Conservation (phyloP, 1,140 invertebrate genomes). For the Melanaphis sacchari region DNA sequence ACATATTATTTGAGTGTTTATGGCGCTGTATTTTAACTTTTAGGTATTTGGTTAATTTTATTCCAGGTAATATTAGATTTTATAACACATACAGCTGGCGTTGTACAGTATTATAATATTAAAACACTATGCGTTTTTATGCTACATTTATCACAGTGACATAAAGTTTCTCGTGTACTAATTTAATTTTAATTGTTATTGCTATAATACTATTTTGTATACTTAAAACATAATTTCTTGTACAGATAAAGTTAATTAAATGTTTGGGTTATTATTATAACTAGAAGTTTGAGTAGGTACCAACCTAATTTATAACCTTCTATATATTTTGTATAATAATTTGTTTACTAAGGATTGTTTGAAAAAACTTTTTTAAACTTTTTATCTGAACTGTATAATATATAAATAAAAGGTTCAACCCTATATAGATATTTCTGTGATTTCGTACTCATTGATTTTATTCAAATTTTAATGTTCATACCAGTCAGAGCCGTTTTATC, state of each 20-base stretch:
- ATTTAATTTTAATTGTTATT: slow-evolving; percentile 9
- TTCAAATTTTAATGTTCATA: no score
- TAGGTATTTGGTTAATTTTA: no score
- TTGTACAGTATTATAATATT: neutral
- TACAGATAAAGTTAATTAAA: slow-evolving; percentile 2
- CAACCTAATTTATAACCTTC: neutral
- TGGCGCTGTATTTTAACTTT: no score
- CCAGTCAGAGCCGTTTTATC: no score
- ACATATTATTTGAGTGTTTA: no score
- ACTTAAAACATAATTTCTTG: neutral
- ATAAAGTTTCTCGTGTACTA: neutral
- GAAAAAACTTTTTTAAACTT: neutral
- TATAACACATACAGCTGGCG: no score
- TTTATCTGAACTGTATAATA: neutral
- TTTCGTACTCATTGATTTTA: no score
- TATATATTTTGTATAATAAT: neutral
- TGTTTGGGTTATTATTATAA: neutral
- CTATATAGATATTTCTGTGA: no score
- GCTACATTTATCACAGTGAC: neutral
- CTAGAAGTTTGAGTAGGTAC: neutral
- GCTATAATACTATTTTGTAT: neutral
- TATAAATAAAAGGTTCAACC: neutral
- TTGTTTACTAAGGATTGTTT: neutral
- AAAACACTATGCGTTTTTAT: neutral
- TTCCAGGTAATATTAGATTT: no score